Evolutionary conservation across 2,888 invertebrate species (phyloP), one percentile per base, ranked within the genome.

Genomic region (Pyrgus malvae): DNA sequence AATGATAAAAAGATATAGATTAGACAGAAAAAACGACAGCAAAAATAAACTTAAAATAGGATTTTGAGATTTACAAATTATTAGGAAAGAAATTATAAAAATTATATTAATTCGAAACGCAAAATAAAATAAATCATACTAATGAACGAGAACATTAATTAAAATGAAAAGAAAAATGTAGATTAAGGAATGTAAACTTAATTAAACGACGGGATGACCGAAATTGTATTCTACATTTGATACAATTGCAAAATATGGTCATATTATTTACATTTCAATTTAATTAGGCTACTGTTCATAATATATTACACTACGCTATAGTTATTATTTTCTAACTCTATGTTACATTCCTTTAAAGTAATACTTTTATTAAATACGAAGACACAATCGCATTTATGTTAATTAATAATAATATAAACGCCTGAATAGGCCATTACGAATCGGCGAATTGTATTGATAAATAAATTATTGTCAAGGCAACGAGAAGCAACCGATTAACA

Each of bases 291-390:
- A 56, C 51, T 45, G 51, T 19, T 19, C 8, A 51, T 45, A 37
- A 51, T 51, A 53, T 53, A 45, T 45, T 53, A 53, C 53, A 53
- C 53, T 53, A 53, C n/a, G 19, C 55, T 48, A 62, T 35, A 27
- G 11, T 37, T 58, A 56, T 41, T 51, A 51, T 53, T 17, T 53
- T 31, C 56, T 60, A 57, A 35, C 7, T 17, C 49, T 68, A 67
- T 63, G 53, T 49, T 70, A 70, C 68, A 66, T 63, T 64, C 49
- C 49, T 56, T 56, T 62, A 80, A 80, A 79, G 67, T 85, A 87
- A 87, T 86, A 87, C 87, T 87, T 83, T 78, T 65, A 74, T 78
- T 78, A 74, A 84, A 85, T 84, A 86, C 83, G 70, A 71, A 70
- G 67, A 69, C 67, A 61, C 48, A 44, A 44, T 44, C 25, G 33